Evolutionary conservation across 2,888 invertebrate genomes (phyloP).

Genomic region (Caenorhabditis sp.): DNA sequence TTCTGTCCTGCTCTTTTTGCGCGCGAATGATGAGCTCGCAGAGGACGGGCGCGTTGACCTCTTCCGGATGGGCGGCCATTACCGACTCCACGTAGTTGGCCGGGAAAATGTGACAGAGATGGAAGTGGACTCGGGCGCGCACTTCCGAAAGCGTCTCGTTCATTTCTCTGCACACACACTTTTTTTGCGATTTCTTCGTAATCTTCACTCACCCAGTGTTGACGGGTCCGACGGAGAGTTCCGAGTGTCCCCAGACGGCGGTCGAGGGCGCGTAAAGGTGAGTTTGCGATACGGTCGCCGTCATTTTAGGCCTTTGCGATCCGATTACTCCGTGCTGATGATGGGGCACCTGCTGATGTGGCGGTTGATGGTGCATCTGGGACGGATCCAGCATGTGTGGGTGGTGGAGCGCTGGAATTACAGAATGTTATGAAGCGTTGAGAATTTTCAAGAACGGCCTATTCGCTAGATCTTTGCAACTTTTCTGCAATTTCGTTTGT

Average conservation of each 20-base stretch:
- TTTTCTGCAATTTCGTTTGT: too few species aligned
- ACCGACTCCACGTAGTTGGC: slow-evolving; percentile 80
- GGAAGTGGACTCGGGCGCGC: slow-evolving; percentile 84
- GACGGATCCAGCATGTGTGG: slow-evolving; percentile 15
- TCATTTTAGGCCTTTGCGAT: slow-evolving; percentile 21
- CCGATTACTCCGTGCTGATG: slow-evolving; percentile 36
- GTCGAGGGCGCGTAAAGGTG: slow-evolving; percentile 72
- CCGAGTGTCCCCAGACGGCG: slow-evolving; percentile 73
- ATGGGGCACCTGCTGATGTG: slow-evolving; percentile 9
- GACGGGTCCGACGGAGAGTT: slow-evolving; percentile 67
- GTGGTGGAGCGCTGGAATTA: slow-evolving; percentile 28
- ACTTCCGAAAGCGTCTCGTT: slow-evolving; percentile 25
- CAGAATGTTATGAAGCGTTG: too few species aligned
- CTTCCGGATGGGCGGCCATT: slow-evolving; percentile 90
- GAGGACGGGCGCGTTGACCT: slow-evolving; percentile 90
- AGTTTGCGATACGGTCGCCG: slow-evolving; percentile 45
- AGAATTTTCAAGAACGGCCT: too few species aligned
- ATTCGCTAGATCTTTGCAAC: too few species aligned
- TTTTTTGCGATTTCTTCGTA: not conserved
- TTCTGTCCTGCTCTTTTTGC: slow-evolving; percentile 30
- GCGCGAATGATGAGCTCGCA: slow-evolving; percentile 82
- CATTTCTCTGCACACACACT: not conserved
- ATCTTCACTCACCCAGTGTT: slow-evolving; percentile 40
- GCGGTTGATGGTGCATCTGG: not conserved
- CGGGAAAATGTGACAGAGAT: slow-evolving; percentile 92